Evolutionary conservation across 2,888 invertebrate genomes (phyloP).

Genomic region (Chironomus riparius): DNA sequence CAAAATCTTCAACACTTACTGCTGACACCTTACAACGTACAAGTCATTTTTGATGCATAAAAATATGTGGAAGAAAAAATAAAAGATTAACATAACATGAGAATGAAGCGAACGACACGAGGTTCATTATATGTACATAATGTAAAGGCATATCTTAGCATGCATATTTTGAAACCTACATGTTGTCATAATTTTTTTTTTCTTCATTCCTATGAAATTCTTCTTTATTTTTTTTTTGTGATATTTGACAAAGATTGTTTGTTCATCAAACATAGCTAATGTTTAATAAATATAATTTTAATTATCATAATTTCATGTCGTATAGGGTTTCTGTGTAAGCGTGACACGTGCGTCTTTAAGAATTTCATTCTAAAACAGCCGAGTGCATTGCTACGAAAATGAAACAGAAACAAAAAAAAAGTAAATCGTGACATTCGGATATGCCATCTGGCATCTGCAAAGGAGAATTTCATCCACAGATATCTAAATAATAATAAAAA

Average conservation of each 20-base stretch:
- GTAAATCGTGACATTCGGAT: not conserved
- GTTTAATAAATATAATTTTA: conserved; percentile 4
- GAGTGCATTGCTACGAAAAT: not conserved
- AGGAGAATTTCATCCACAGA: not conserved
- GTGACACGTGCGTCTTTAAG: no score
- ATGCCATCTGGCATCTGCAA: not conserved
- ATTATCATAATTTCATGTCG: not conserved
- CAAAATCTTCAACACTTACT: no score
- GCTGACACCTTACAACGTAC: no score
- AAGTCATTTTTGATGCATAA: no score
- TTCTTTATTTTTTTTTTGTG: not conserved
- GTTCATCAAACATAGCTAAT: not conserved
- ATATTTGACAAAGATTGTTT: not conserved
- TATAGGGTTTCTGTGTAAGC: not conserved
- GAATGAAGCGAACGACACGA: no score
- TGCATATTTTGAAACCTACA: not conserved
- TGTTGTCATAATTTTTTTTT: not conserved
- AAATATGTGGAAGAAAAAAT: no score
- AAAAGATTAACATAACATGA: no score
- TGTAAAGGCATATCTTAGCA: no score
- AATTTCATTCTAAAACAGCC: not conserved
- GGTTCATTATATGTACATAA: no score
- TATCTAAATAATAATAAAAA: not conserved
- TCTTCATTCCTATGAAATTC: no score
- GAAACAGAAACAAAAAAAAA: not conserved